Base-by-base conservation (phyloP, 2,113 vertebrate genomes). In the Dinomys branickii region DNA sequence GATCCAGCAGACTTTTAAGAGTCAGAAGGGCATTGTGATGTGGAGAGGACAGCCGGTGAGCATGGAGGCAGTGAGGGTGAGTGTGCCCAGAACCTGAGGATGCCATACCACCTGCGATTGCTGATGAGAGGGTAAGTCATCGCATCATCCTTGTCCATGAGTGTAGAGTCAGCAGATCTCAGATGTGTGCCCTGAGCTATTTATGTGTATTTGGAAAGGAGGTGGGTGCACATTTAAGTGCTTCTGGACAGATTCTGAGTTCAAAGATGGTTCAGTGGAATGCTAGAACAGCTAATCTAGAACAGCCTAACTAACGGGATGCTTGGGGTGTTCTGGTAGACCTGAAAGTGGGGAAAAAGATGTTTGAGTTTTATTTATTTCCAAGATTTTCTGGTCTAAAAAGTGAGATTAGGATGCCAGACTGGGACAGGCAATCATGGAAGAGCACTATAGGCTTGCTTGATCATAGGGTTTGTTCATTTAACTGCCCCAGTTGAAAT, bases 401-500 rank as follows among this genome's bases (percentile, higher is more conserved):
- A 59, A 59, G 20, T 8, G 19, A 33, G 1, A 73, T 61, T 56
- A 58, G n/a, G 28, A 19, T 11, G 59, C 69, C 35, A 81, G 80
- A n/a, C 30, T 63, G 4, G 3, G 5, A n/a, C 54, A 88, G 54
- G 65, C 13, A 67, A 50, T 91, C 2, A 22, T 47, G 24, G 2
- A 82, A 59, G 20, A 1, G 1, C 10, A 44, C 52, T 50, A 28
- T n/a, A 50, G 1, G 12, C 58, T 85, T 89, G 67, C 28, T 41
- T 20, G 7, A 16, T 52, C 14, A 89, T 65, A n/a, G 52, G 17
- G 14, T 65, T 94, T 92, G 30, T 67, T 96, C 47, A 52, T 78
- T 94, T 58, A 88, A 35, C 44, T 58, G 24, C 56, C 7, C 87
- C 91, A 80, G 80, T 44, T 91, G 90, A 91, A 94, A 81, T 30